Conservation (phyloP, 1,140 invertebrate genomes). For the Oppia nitens region DNA sequence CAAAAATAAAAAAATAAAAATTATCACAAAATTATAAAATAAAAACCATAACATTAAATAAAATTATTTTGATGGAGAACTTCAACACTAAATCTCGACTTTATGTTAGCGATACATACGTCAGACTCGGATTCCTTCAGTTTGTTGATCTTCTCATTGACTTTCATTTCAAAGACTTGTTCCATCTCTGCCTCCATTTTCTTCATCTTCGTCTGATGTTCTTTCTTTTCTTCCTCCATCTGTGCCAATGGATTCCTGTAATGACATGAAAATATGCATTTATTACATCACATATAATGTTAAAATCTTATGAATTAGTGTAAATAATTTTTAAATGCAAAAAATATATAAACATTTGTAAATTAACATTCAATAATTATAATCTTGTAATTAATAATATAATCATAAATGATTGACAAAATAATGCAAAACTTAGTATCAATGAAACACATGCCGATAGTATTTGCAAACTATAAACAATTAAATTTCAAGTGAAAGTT, state of each 20-base stretch:
- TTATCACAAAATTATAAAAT: too few relatives aligned
- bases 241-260: constrained; percentile 92
- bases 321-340: not conserved
- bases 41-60: too few relatives aligned
- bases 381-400: not conserved
- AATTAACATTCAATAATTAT: constrained; percentile 10
- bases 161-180: constrained; percentile 76
- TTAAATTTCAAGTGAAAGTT: too few relatives aligned
- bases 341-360: too few relatives aligned
- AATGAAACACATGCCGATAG: too few relatives aligned
- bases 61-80: too few relatives aligned
- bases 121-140: constrained; percentile 80
- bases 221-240: constrained; percentile 92
- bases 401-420: too few relatives aligned
- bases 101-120: constrained; percentile 33
- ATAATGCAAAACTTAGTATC: too few relatives aligned
- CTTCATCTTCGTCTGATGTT: constrained; percentile 87
- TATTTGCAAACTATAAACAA: too few relatives aligned
- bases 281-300: not conserved
- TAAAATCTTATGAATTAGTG: not conserved
- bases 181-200: constrained; percentile 93
- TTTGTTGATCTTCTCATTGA: constrained; percentile 80
- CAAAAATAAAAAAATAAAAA: too few relatives aligned
- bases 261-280: not conserved
- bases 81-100: not conserved